Base-by-base conservation (phyloP, 2,113 vertebrate genomes). In the Eublepharis macularius region DNA sequence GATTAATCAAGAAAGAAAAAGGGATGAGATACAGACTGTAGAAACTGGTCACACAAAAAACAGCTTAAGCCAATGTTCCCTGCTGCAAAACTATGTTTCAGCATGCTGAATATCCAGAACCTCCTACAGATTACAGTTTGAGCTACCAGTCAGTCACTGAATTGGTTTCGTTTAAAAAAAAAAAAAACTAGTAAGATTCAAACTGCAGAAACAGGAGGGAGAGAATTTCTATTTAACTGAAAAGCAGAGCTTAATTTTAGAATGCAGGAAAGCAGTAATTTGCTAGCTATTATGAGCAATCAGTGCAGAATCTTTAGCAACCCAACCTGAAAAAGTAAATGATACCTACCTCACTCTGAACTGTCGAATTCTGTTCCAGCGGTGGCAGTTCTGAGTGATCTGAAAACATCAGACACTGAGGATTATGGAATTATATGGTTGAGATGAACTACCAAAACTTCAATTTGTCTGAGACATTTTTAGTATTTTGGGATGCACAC, bases 211-310 rank as follows among this genome's bases (percentile, higher is more conserved):
- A 72, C 76, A 73, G 49, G 21, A 85, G 83, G 83, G 2, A 32
- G 76, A 79, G 66, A 85, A 79, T 79, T 72, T 78, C 72, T 72
- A 85, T 73, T 63, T 85, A 79, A 72, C 49, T 45, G 66, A 79
- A 72, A 85, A 57, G 70, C 32, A 29, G 39, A 63, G 51, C 49
- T 72, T 76, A 85, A 80, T 80, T 73, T 85, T 76, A 78, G 51
- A 80, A 79, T 63, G 51, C n/a, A 85, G 49, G 41, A 80, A 85
- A 85, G 84, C 76, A 80, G 68, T 85, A 85, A 85, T 85, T 80
- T 80, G 51, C 68, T 63, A 85, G 76, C 76, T 68, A 85, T 85
- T 85, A 68, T 47, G 76, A 85, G 68, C 76, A 85, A 85, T 85
- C 84, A 9, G 49, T 72, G 45, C 36, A 79, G 83, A 79, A 72